Conservation (phyloP, 1,140 invertebrate genomes). For the Sitobion miscanthi region DNA sequence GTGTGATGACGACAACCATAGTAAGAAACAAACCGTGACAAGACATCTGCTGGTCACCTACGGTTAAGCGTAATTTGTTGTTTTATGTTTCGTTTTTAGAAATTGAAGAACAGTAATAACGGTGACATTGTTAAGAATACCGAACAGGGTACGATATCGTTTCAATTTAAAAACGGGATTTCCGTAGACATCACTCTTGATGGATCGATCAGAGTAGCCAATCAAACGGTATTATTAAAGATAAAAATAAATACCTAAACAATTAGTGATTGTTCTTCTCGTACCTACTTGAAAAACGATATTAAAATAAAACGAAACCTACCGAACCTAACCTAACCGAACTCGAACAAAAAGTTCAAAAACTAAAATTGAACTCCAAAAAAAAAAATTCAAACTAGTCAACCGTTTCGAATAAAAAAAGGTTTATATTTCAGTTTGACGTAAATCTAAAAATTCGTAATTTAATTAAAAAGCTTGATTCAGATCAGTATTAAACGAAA, state of each 20-base stretch:
- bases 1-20: neutral
- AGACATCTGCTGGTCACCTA: neutral
- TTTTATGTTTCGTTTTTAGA: neutral
- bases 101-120: slow-evolving; percentile 20
- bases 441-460: too few species aligned
- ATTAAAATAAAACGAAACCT: too few species aligned
- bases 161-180: slow-evolving; percentile 30
- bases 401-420: too few species aligned
- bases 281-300: neutral
- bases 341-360: too few species aligned
- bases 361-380: too few species aligned
- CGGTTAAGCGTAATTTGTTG: neutral
- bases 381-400: too few species aligned
- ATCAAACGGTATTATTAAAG: neutral
- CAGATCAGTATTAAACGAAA: too few species aligned
- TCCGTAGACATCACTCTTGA: slow-evolving; percentile 15
- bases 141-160: slow-evolving; percentile 31
- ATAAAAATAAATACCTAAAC: neutral
- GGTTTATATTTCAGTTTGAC: too few species aligned
- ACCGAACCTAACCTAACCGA: too few species aligned
- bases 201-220: slow-evolving; percentile 11
- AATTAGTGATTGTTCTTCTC: too few species aligned
- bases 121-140: slow-evolving; percentile 38
- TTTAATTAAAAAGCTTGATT: too few species aligned
- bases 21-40: neutral